Conservation (phyloP, 2,113 vertebrate genomes). For the Nicator chloris region DNA sequence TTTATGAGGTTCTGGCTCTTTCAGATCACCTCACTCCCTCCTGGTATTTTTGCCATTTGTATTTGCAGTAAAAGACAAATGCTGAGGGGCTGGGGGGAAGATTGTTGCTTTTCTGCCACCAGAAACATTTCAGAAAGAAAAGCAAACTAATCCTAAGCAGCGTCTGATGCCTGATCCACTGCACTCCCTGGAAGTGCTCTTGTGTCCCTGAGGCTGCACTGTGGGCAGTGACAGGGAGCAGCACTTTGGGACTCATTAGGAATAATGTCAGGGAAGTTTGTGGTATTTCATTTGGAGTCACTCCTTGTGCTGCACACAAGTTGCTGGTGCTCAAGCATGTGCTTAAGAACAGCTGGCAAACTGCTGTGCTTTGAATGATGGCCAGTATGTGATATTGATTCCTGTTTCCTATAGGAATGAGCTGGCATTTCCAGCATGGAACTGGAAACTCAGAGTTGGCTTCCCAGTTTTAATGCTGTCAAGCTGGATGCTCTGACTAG, state of each 20-base stretch:
- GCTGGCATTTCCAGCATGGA: not conserved
- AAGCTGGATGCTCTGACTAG: not conserved
- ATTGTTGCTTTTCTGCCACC: not conserved
- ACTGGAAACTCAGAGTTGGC: not conserved
- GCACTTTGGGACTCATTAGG: not conserved
- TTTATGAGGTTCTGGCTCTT: slow-evolving; percentile 50
- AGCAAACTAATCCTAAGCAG: not conserved
- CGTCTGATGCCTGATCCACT: not conserved
- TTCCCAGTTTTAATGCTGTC: not conserved
- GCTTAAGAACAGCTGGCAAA: not conserved
- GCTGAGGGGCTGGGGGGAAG: not conserved
- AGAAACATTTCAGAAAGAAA: not conserved
- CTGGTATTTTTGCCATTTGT: not conserved
- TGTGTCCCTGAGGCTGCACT: not conserved
- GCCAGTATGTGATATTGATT: not conserved
- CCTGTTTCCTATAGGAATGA: not conserved
- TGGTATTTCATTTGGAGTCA: not conserved
- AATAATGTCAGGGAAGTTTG: not conserved
- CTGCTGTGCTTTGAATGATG: not conserved
- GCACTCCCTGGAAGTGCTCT: not conserved
- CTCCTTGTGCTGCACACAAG: not conserved
- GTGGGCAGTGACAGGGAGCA: not conserved
- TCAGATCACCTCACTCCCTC: slow-evolving; percentile 34
- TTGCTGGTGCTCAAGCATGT: not conserved
- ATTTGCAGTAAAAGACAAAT: not conserved